phyloP scores from a whole-genome alignment of 2,113 vertebrate species.

The Rhinichthys klamathensis region DNA sequence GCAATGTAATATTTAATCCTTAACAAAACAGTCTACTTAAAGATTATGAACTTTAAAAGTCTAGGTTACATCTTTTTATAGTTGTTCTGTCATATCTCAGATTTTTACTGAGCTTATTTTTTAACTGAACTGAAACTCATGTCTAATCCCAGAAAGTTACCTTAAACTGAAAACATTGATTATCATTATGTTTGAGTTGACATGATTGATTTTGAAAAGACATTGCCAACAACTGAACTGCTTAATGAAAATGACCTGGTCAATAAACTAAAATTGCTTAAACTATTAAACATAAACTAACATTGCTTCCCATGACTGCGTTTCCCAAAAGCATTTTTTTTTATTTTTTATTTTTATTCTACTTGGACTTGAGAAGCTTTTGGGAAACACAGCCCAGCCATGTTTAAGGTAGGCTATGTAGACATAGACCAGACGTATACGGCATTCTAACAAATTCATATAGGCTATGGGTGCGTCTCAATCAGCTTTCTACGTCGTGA shows the following conservation, averaged over 20 bases:
- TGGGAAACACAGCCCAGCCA: too few relatives aligned
- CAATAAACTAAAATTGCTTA: not conserved
- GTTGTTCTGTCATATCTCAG: not conserved
- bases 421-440: too few relatives aligned
- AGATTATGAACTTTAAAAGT: not conserved
- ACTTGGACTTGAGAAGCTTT: too few relatives aligned
- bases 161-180: not conserved
- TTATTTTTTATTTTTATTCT: too few relatives aligned
- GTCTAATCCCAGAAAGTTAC: not conserved
- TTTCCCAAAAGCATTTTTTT: too few relatives aligned
- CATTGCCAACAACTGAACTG: not conserved
- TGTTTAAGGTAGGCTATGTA: too few relatives aligned
- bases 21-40: not conserved
- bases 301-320: too few relatives aligned
- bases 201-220: not conserved
- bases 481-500: too few relatives aligned
- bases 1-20: not conserved
- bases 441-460: too few relatives aligned
- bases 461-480: too few relatives aligned
- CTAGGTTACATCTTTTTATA: not conserved
- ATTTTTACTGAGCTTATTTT: not conserved
- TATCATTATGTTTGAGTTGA: not conserved
- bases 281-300: too few relatives aligned
- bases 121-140: not conserved
- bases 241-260: not conserved